Evolutionary conservation across 2,888 invertebrate species (phyloP), one percentile per base, ranked within the genome.

Genomic region (Orthonevra nobilis): DNA sequence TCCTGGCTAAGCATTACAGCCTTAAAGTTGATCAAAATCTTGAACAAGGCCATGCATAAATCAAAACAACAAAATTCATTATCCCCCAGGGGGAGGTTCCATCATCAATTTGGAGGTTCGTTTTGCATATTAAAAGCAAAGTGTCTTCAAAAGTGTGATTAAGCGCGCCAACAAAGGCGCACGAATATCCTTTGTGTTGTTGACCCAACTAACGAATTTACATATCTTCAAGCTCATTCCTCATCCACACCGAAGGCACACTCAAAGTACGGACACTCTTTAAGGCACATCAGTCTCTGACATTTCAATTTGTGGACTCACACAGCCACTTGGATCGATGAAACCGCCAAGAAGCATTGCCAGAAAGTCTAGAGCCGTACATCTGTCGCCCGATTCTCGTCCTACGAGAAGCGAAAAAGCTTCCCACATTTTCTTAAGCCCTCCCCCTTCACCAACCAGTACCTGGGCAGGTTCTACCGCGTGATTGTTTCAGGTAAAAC

Each of bases 401-500:
- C 6, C 4, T 0, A 1, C 3, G 10, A 0, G 14, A 4, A 5
- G 23, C 12, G 9, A 14, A n/a, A 23, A 23, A 50, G 40, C n/a
- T 60, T 46, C 17, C 26, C 40, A 46, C 48, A 40, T 50, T 60
- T 46, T 52, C n/a, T 52, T 10, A 61, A 52, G 12, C 50, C 26
- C 10, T 17, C 26, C 34, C 46, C 15, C 40, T 60, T 10, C 30
- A 10, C 26, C 7, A 36, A 44, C 23, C 23, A 5, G 23, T 23
- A 23, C 30, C 2, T 20, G 15, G 52, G 15, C 58, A 69, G 69
- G 46, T 58, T n/a, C n/a, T n/a, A n/a, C n/a, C n/a, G n/a, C n/a
- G n/a, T n/a, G n/a, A n/a, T n/a, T n/a, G n/a, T n/a, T n/a, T n/a
- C 58, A 69, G 69, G 48, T 60, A 46, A 56, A 17, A 38, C 54